Base-by-base conservation (phyloP, 2,888 invertebrate species). In the Craniophora ligustri region DNA sequence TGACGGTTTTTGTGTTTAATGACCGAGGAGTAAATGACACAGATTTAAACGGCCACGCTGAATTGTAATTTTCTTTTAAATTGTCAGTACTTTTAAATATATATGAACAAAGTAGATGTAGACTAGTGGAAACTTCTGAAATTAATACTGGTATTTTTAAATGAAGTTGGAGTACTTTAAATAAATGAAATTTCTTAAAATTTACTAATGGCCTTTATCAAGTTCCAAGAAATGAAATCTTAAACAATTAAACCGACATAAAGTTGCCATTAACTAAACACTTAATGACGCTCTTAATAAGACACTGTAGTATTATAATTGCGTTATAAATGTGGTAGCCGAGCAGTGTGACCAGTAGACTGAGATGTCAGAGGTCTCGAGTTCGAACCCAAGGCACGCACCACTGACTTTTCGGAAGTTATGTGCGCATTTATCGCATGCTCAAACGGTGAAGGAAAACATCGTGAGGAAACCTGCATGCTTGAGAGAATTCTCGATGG, bases 1-100 rank as follows among this genome's bases (percentile, higher is more conserved):
- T 59, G 58, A 59, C 54, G 57, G 55, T 75, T 75, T 72, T 73
- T 61, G 53, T 66, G 66, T 75, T 72, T 75, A 75, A 73, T 73
- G 76, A 61, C 62, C 69, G 47, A 57, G 63, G 69, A 69, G 62
- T 75, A 68, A 75, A 72, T 65, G 65, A 63, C 60, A 65, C 73
- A 72, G 72, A 72, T 75, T 75, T 72, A 75, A 68, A 72, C 44
- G 58, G 40, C 49, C 39, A 51, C 47, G 45, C 40, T 60, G 56
- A 65, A 65, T 68, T 66, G 56, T 60, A 58, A 63, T 63, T 75
- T 60, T 60, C 39, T 65, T 65, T 66, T 38, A 54, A 75, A 68
- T 64, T 61, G 49, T 67, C 61, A 66, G 42, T 44, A 59, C 53
- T 63, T 59, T 64, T 68, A 56, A 64, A 70, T 68, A 26, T 55